These are phyloP conservation scores for Perca schrenkii DNA, from an alignment of 2,113 vertebrate genomes.

Conservation along the genomic window DNA sequence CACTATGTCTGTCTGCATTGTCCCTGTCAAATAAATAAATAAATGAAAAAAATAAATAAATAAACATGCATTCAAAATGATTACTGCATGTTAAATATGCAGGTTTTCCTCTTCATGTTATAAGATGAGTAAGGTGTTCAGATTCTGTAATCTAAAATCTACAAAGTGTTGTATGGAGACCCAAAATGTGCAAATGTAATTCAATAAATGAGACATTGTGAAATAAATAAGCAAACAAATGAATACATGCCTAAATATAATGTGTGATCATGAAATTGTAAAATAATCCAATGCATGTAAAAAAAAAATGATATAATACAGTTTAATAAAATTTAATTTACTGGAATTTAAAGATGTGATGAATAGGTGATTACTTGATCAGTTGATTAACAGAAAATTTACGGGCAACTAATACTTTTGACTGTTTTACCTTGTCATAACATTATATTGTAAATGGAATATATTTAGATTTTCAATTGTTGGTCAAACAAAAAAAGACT, in stretches of 20 bases:
- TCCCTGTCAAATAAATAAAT: no score
- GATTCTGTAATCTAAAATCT: neutral
- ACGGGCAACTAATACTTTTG: neutral
- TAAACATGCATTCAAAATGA: neutral
- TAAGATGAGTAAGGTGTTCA: neutral
- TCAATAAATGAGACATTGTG: neutral
- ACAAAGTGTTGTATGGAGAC: neutral
- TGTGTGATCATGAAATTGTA: neutral
- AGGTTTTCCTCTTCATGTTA: neutral
- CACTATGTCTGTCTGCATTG: no score
- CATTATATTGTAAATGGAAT: neutral
- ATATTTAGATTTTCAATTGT: neutral
- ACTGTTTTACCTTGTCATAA: neutral
- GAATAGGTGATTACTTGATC: neutral
- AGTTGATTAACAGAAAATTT: neutral
- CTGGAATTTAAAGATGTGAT: neutral
- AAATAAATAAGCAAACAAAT: neutral
- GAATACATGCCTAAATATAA: neutral
- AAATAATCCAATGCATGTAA: neutral
- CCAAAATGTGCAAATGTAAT: neutral
- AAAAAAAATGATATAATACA: neutral
- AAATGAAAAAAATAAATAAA: no score
- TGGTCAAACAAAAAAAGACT: neutral
- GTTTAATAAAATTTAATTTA: neutral
- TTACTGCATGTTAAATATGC: neutral